A percentile compares a stretch with the other conserved stretches of the same genome.
Conservation (phyloP, 2,797 vertebrate genomes). For the Furcifer pardalis region DNA sequence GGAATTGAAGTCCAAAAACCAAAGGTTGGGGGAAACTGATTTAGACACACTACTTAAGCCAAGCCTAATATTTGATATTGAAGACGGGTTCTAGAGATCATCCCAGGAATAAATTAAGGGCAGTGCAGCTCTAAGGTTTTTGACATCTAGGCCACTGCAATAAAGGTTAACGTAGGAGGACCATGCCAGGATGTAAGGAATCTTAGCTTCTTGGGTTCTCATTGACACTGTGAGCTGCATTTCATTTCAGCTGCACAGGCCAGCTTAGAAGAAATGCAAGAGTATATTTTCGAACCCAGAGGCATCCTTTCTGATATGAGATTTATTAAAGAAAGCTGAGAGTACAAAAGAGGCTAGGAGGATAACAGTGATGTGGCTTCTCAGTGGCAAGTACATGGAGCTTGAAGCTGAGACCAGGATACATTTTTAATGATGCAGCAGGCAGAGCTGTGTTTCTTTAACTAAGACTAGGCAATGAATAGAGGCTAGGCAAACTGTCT, state of each 20-base stretch:
- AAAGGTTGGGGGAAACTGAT: too few relatives aligned
- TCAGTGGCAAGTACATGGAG: conserved; percentile 51
- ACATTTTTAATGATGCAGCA: conserved; percentile 69
- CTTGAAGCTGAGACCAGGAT: conserved; percentile 69
- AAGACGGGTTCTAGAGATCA: not conserved
- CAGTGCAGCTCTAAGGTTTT: not conserved
- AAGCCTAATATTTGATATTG: not conserved
- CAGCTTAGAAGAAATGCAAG: conserved; percentile 40
- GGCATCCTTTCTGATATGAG: conserved; percentile 28
- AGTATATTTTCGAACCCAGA: conserved; percentile 25
- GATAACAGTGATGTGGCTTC: conserved; percentile 59
- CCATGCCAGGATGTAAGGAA: not conserved
- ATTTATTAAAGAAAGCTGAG: conserved; percentile 47
- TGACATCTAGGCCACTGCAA: not conserved
- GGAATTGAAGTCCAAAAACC: too few relatives aligned
- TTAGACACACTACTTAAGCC: not conserved
- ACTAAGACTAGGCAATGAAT: conserved; percentile 68
- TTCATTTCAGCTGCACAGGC: conserved; percentile 2
- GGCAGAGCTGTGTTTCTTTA: conserved; percentile 70
- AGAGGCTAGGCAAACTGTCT: conserved; percentile 53
- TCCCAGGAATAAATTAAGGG: not conserved
- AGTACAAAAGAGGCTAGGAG: conserved; percentile 53
- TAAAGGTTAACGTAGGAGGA: not conserved
- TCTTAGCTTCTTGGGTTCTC: not conserved
- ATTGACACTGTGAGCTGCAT: accelerated